Percentiles rank a stretch among this genome's conserved stretches.
Evolutionary conservation across 2,113 vertebrate genomes (phyloP).

Genomic region (Lucifuga dentata): DNA sequence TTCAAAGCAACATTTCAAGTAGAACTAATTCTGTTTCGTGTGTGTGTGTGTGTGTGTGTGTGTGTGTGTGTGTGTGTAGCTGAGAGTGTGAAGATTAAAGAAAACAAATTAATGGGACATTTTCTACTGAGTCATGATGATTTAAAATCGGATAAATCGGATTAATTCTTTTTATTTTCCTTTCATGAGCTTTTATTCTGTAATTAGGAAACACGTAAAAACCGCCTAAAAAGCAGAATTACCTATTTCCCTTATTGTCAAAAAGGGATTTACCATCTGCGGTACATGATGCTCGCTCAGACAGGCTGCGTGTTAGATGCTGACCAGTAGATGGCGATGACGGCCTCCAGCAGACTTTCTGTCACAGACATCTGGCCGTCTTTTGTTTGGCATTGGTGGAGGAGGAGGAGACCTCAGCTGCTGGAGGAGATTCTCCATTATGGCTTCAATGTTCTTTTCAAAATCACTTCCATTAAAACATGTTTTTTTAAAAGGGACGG

Average conservation of each 20-base stretch:
- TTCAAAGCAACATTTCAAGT: slow-evolving; percentile 52
- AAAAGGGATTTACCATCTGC: slow-evolving; percentile 14
- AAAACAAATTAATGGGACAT: not conserved
- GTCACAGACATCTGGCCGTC: slow-evolving; percentile 84
- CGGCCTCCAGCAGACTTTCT: slow-evolving; percentile 53
- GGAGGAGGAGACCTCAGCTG: slow-evolving; percentile 87
- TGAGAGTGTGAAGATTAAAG: not conserved
- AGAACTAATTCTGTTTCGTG: slow-evolving; percentile 25
- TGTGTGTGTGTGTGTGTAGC: slow-evolving; percentile 1
- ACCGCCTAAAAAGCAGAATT: too few species aligned
- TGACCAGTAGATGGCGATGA: slow-evolving; percentile 78
- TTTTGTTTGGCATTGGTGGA: slow-evolving; percentile 82
- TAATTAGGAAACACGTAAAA: too few species aligned
- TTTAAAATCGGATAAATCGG: not conserved
- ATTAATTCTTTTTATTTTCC: too few species aligned
- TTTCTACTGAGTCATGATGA: not conserved
- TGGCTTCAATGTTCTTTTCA: slow-evolving; percentile 87
- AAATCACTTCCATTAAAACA: slow-evolving; percentile 88
- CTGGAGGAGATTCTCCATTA: slow-evolving; percentile 87
- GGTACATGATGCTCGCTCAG: slow-evolving; percentile 3
- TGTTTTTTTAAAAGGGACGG: slow-evolving; percentile 83
- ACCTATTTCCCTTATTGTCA: too few species aligned
- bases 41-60: slow-evolving; percentile 5
- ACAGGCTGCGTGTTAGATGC: slow-evolving; percentile 10
- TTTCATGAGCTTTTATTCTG: too few species aligned